Evolutionary conservation across 2,888 invertebrate genomes (phyloP).

Genomic region (Stictocephala bisonia): DNA sequence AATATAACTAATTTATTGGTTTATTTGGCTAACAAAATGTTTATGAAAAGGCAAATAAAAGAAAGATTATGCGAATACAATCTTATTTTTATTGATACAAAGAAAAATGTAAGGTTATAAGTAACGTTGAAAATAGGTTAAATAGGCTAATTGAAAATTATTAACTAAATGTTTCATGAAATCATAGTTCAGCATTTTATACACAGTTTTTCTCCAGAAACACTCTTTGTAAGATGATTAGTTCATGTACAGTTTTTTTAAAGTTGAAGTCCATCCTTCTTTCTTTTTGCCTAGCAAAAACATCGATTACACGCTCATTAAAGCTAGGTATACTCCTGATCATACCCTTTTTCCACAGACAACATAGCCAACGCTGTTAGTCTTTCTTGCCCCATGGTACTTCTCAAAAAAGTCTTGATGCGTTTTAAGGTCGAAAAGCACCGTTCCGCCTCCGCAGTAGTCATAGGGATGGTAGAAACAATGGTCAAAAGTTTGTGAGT

Average conservation of each 20-base stretch:
- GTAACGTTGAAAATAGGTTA: too few relatives aligned
- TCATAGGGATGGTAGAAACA: constrained; percentile 5
- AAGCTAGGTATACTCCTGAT: constrained; percentile 52
- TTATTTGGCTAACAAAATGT: too few relatives aligned
- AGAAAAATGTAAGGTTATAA: too few relatives aligned
- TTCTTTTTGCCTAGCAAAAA: constrained; percentile 45
- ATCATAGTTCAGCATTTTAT: too few relatives aligned
- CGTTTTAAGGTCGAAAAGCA: constrained; percentile 57
- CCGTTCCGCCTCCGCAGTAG: constrained; percentile 57
- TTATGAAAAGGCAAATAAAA: too few relatives aligned
- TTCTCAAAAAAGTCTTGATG: constrained; percentile 58
- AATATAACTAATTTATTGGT: too few relatives aligned
- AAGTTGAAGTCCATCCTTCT: constrained; percentile 49
- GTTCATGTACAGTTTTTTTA: constrained; percentile 24
- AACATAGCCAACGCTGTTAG: constrained; percentile 58
- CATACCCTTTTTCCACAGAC: constrained; percentile 52
- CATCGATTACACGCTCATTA: constrained; percentile 52
- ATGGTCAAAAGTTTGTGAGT: constrained; percentile 58
- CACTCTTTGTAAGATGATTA: too few relatives aligned
- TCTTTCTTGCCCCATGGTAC: constrained; percentile 57
- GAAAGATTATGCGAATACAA: too few relatives aligned
- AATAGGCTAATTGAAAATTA: too few relatives aligned
- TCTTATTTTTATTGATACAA: too few relatives aligned
- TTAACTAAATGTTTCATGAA: too few relatives aligned
- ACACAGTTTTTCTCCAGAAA: too few relatives aligned